These are phyloP conservation scores for Ectropis grisescens DNA, from an alignment of 1,140 invertebrate genomes.

Conservation along the genomic window DNA sequence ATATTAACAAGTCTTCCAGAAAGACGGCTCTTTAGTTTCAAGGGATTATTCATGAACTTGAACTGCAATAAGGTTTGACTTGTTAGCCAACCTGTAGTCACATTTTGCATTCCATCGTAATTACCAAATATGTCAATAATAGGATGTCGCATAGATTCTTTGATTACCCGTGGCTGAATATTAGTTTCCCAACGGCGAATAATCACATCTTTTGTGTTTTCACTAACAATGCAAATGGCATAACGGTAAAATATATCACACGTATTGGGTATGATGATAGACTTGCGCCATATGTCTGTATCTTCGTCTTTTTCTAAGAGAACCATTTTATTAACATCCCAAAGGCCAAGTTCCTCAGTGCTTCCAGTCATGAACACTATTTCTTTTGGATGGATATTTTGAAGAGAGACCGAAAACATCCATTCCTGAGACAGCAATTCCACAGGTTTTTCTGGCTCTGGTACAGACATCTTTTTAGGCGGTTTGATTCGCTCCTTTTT, in stretches of 20 bases:
- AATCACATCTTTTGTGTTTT: constrained; percentile 73
- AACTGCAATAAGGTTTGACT: constrained; percentile 89
- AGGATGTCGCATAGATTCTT: constrained; percentile 28
- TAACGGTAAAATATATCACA: constrained; percentile 83
- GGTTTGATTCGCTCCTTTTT: constrained; percentile 37
- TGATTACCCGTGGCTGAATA: constrained; percentile 74
- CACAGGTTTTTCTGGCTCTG: constrained; percentile 16
- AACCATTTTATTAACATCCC: constrained; percentile 66
- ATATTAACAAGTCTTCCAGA: constrained; percentile 76
- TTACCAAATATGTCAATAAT: constrained; percentile 74
- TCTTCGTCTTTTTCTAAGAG: constrained; percentile 47
- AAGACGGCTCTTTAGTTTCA: constrained; percentile 85
- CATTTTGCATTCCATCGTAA: constrained; percentile 73
- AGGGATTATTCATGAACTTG: constrained; percentile 86
- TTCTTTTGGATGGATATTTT: constrained; percentile 35
- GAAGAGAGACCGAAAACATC: constrained; percentile 56
- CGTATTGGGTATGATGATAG: constrained; percentile 74
- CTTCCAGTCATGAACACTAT: constrained; percentile 45
- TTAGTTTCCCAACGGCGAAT: constrained; percentile 90
- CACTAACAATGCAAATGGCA: constrained; percentile 76
- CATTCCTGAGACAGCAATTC: constrained; percentile 48
- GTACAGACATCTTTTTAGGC: constrained; percentile 35
- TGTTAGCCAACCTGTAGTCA: constrained; percentile 90
- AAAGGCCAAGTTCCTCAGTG: constrained; percentile 46
- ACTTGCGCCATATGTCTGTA: constrained; percentile 67